phyloP scores from a whole-genome alignment of 2,797 vertebrate species.

The Percopsis omiscomaycus region DNA sequence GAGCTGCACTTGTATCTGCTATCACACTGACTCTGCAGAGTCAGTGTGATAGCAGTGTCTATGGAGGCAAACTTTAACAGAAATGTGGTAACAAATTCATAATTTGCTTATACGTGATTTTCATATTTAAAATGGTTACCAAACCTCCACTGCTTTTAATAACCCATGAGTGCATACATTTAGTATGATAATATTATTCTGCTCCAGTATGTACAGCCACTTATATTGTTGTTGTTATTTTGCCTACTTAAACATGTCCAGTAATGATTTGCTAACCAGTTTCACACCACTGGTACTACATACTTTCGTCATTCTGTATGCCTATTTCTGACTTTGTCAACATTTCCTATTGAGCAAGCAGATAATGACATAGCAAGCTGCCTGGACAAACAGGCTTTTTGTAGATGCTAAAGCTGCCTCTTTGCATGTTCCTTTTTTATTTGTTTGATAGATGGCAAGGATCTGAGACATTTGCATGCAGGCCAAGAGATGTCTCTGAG shows the following conservation, averaged over 20 bases:
- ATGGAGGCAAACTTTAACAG: no score
- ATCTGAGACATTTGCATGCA: slow-evolving; percentile 70
- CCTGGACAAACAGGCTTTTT: slow-evolving; percentile 1
- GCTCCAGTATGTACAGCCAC: no score
- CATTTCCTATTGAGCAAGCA: not conserved
- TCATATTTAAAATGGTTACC: no score
- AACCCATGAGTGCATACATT: not conserved
- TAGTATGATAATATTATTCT: no score
- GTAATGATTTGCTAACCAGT: not conserved
- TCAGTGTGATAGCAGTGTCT: no score
- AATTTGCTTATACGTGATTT: no score
- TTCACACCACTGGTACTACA: not conserved
- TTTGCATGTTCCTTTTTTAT: slow-evolving; percentile 76
- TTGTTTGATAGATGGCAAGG: slow-evolving; percentile 72
- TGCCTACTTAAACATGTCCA: no score
- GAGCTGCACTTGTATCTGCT: no score
- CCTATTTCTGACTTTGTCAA: not conserved
- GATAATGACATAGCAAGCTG: not conserved
- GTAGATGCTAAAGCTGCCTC: slow-evolving; percentile 7
- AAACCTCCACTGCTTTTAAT: no score
- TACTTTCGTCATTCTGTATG: not conserved
- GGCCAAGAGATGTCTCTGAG: slow-evolving; percentile 36
- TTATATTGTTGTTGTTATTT: no score
- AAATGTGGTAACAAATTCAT: no score
- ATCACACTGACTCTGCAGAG: no score